These are phyloP conservation scores for Eustalomyia histrio DNA, from an alignment of 2,888 invertebrate species.

Conservation along the genomic window DNA sequence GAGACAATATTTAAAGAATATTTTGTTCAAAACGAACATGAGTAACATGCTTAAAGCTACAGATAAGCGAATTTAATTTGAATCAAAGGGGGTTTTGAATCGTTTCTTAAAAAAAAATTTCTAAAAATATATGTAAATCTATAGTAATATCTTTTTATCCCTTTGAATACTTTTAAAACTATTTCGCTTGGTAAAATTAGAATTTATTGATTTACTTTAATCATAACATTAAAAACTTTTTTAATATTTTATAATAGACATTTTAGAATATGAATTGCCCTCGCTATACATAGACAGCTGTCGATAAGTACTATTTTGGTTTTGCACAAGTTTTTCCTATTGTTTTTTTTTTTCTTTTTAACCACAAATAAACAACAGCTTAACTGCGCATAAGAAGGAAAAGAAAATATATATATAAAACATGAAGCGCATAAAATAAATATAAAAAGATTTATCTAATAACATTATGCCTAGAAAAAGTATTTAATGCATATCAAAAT, in stretches of 20 bases:
- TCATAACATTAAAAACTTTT: background rate
- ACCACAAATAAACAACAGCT: constrained; percentile 16
- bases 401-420: background rate
- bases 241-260: background rate
- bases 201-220: background rate
- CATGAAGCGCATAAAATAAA: background rate
- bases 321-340: background rate
- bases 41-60: too few species aligned
- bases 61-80: too few species aligned
- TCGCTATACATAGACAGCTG: constrained; percentile 13
- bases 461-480: background rate
- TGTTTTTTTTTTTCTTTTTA: too few species aligned
- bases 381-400: background rate
- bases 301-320: constrained; percentile 11
- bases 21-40: too few species aligned
- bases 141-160: too few species aligned
- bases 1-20: too few species aligned
- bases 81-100: too few species aligned
- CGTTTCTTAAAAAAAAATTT: too few species aligned
- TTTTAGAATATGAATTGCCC: background rate
- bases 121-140: too few species aligned
- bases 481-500: constrained; percentile 20
- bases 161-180: too few species aligned
- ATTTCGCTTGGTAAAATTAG: background rate
- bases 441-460: background rate